Conservation (phyloP, 37 sponge, comb jelly and placozoan genomes). For the Oscarella lobularis region DNA sequence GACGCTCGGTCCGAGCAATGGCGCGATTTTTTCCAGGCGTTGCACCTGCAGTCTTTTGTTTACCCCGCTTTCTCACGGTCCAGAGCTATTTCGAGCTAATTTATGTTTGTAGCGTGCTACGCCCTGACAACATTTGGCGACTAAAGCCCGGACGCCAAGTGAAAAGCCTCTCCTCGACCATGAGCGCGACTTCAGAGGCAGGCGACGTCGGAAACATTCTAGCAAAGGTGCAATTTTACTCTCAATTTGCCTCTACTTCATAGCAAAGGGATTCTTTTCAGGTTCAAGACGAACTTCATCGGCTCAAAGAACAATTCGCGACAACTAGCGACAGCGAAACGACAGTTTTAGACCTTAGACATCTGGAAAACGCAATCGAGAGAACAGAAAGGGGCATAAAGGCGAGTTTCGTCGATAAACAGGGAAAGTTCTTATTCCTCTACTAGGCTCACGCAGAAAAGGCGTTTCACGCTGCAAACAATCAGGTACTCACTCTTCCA, state of each 20-base stretch:
- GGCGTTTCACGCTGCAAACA: conserved; percentile 20
- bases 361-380: conserved; percentile 28
- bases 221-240: conserved; percentile 23
- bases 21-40: too few species aligned
- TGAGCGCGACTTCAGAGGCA: neutral
- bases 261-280: neutral
- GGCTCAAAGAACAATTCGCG: conserved; percentile 17
- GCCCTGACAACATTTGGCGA: too few species aligned
- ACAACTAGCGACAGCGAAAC: neutral
- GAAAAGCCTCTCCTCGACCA: too few species aligned
- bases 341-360: conserved; percentile 14
- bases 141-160: too few species aligned
- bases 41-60: too few species aligned
- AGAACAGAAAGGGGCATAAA: conserved; percentile 53
- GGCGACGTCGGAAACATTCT: conserved; percentile 33
- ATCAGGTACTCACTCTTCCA: conserved; percentile 53
- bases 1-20: too few species aligned
- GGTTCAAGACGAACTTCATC: conserved; percentile 45
- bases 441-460: conserved; percentile 36
- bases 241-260: neutral
- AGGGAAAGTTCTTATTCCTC: neutral
- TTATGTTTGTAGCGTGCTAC: too few species aligned
- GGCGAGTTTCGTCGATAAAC: conserved; percentile 7
- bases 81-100: too few species aligned
- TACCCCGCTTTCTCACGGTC: too few species aligned